Percentiles rank a stretch among this genome's conserved stretches.
These are phyloP conservation scores for Hedychridium roseum DNA, from an alignment of 2,888 invertebrate genomes.

Conservation along the genomic window DNA sequence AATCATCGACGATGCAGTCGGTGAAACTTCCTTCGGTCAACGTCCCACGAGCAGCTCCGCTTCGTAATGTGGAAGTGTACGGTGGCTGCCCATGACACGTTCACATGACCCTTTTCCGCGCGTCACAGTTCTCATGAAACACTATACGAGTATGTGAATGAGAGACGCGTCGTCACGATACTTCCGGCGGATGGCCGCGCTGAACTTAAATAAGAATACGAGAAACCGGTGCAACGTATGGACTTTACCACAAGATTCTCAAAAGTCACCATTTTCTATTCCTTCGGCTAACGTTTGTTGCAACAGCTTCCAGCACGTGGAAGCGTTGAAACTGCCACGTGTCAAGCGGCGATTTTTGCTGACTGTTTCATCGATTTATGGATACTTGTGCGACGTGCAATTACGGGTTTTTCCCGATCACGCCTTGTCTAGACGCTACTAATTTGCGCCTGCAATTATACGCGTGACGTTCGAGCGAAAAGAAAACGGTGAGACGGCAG, in stretches of 20 bases:
- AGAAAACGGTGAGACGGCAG: constrained; percentile 18
- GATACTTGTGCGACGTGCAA: too few species aligned
- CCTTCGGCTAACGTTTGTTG: too few species aligned
- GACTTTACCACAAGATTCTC: too few species aligned
- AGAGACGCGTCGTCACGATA: constrained; percentile 60
- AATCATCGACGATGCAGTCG: not conserved
- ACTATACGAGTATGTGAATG: constrained; percentile 53
- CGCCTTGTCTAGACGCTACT: constrained; percentile 22
- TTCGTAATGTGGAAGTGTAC: constrained; percentile 49
- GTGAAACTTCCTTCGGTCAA: constrained; percentile 44
- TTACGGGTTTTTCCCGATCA: constrained; percentile 18
- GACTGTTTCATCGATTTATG: too few species aligned
- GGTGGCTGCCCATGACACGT: constrained; percentile 59
- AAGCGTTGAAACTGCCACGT: too few species aligned
- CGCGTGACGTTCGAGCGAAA: constrained; percentile 21
- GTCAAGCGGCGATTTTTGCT: too few species aligned
- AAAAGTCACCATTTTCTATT: too few species aligned
- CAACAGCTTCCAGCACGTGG: too few species aligned
- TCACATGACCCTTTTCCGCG: constrained; percentile 62
- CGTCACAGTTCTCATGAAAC: constrained; percentile 63
- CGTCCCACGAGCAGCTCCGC: constrained; percentile 54
- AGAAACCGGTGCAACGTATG: constrained; percentile 11
- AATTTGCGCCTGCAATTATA: constrained; percentile 21
- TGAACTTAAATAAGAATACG: constrained; percentile 30
- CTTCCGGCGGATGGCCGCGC: constrained; percentile 56